These are phyloP conservation scores for Pentamera pediparva DNA, from an alignment of 53 echinoderm and acorn worm species.

Conservation along the genomic window DNA sequence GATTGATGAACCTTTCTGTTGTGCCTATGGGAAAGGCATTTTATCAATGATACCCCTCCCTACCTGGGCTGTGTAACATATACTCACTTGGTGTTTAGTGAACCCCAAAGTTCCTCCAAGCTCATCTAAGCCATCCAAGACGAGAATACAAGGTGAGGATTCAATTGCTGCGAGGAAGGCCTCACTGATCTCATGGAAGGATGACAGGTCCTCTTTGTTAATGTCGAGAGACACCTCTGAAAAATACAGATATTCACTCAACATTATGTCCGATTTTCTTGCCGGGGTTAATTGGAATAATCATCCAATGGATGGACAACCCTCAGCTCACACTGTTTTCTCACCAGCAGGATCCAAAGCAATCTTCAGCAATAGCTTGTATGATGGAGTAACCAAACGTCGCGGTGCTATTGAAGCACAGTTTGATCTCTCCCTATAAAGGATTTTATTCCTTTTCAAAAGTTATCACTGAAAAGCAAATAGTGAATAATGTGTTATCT, in stretches of 20 bases:
- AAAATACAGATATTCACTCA: background rate
- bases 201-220: slow-evolving; percentile 72
- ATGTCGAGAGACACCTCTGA: slow-evolving; percentile 9
- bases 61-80: too few species aligned
- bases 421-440: background rate
- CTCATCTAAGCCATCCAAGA: slow-evolving; percentile 85
- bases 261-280: too few species aligned
- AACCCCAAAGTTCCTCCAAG: slow-evolving; percentile 68
- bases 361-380: background rate
- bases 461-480: too few species aligned
- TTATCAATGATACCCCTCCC: too few species aligned
- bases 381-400: too few species aligned
- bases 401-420: background rate
- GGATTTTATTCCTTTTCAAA: too few species aligned
- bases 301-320: too few species aligned
- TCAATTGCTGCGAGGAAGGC: slow-evolving; percentile 83
- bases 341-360: background rate
- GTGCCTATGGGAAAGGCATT: too few species aligned
- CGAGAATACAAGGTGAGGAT: slow-evolving; percentile 73
- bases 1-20: too few species aligned
- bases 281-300: too few species aligned
- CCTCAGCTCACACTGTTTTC: slow-evolving; percentile 24
- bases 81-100: slow-evolving; percentile 71
- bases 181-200: slow-evolving; percentile 86
- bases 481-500: too few species aligned